Evolutionary conservation across 2,888 invertebrate species (phyloP).

Genomic region (Plusia festucae): DNA sequence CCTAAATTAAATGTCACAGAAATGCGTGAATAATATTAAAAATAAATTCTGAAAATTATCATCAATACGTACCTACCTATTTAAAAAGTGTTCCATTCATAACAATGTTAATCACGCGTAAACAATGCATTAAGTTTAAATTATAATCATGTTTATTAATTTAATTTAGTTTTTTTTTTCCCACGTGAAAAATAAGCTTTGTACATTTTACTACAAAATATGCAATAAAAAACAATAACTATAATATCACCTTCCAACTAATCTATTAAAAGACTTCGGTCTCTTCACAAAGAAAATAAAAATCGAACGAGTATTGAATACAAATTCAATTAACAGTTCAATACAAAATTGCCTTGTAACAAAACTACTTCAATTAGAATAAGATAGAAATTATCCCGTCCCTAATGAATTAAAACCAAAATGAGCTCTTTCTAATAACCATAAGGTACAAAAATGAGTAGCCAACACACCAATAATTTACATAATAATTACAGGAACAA

Average conservation of each 20-base stretch:
- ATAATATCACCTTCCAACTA: neutral
- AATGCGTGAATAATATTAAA: neutral
- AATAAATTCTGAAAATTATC: neutral
- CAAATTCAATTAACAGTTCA: neutral
- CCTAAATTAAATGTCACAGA: neutral
- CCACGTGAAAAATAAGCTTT: neutral
- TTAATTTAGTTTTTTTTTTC: neutral
- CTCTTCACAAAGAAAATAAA: neutral
- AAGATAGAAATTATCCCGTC: neutral
- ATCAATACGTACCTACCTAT: too few relatives aligned
- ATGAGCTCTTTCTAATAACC: slow-evolving; percentile 14
- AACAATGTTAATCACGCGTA: neutral
- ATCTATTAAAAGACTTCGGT: neutral
- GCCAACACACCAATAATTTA: slow-evolving; percentile 30
- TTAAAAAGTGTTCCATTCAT: neutral
- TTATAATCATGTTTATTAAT: too few relatives aligned
- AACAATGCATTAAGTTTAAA: neutral
- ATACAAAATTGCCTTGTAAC: neutral
- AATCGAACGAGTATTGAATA: neutral
- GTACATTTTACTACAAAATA: neutral
- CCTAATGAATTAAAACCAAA: neutral
- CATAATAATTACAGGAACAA: slow-evolving; percentile 42
- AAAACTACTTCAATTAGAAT: neutral
- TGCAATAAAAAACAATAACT: neutral
- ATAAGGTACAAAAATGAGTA: slow-evolving; percentile 25